phyloP scores from a whole-genome alignment of 2,113 vertebrate genomes.

The Candoia aspera region DNA sequence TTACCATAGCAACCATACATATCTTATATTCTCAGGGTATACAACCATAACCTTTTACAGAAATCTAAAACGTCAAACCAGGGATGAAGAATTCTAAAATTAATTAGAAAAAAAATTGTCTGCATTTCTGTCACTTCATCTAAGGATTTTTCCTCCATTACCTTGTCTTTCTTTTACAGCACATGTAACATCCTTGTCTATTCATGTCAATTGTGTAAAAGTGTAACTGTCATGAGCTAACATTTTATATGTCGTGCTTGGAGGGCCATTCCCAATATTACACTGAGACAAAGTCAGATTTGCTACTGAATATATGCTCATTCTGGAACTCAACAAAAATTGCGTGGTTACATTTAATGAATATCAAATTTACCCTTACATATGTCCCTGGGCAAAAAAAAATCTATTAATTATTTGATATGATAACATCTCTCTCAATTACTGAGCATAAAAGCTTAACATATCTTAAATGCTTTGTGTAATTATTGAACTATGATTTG shows the following conservation, averaged over 20 bases:
- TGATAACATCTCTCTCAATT: not conserved
- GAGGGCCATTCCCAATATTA: not conserved
- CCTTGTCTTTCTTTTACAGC: not conserved
- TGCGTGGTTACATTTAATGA: not conserved
- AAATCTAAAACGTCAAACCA: not conserved
- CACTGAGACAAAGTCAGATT: not conserved
- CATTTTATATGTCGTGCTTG: not conserved
- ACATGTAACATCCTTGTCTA: not conserved
- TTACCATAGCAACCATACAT: constrained; percentile 14
- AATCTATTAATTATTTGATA: not conserved
- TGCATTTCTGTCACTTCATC: not conserved
- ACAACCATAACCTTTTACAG: not conserved
- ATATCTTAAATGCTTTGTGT: not conserved
- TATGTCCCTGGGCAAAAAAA: not conserved
- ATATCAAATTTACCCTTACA: not conserved
- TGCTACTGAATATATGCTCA: not conserved
- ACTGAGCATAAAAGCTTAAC: not conserved
- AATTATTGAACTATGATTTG: not conserved
- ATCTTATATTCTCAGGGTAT: constrained; percentile 3
- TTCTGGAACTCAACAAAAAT: not conserved
- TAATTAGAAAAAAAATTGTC: not conserved
- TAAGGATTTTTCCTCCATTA: not conserved
- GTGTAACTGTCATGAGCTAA: not conserved
- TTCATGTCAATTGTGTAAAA: not conserved
- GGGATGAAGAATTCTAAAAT: not conserved